Evolutionary conservation across 1,140 invertebrate species (phyloP), one percentile per base, ranked within the genome.

Genomic region (Drosophila ambigua): DNA sequence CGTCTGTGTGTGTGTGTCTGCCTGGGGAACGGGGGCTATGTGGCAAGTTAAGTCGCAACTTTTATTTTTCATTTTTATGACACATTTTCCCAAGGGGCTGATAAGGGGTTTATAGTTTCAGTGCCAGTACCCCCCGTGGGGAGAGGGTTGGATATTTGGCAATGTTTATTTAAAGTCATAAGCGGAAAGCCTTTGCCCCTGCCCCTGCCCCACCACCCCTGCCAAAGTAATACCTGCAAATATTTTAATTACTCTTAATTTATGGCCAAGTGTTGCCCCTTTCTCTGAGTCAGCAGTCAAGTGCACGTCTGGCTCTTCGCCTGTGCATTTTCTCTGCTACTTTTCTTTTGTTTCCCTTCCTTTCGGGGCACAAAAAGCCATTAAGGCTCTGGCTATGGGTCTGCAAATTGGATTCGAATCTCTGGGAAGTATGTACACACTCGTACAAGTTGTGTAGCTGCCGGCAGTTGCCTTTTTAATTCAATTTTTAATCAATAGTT

Each of bases 241-340:
- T 82, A 88, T 77, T 88, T 88, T 87, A 87, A 87, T 87, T 88
- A 87, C 78, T 50, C 58, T 48, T 78, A 78, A 78, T 88, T 85
- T 88, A 87, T 85, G 83, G 60, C 65, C 66, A 46, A 74, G 62
- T 60, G 66, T 44, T 52, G 50, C 45, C 44, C 26, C 44, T 20
- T 16, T 52, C n/a, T n/a, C 16, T 53, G 45, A 50, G 45, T 71
- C 65, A 69, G 31, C 65, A 69, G 31, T 58, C 64, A 69, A 35
- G 43, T 15, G n/a, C 43, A 35, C 24, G 31, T 5, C 44, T 16
- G 16, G 16, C 16, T 16, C 44, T 49, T 26, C 31, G 62, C 8
- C 64, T 28, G 15, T 8, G 24, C n/a, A 66, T 66, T 46, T 20
- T 61, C 43, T 24, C 46, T 31, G 44, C 39, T 28, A 50, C 52